Evolutionary conservation across 2,797 vertebrate species (phyloP).

Genomic region (Lycodopsis pacificus): DNA sequence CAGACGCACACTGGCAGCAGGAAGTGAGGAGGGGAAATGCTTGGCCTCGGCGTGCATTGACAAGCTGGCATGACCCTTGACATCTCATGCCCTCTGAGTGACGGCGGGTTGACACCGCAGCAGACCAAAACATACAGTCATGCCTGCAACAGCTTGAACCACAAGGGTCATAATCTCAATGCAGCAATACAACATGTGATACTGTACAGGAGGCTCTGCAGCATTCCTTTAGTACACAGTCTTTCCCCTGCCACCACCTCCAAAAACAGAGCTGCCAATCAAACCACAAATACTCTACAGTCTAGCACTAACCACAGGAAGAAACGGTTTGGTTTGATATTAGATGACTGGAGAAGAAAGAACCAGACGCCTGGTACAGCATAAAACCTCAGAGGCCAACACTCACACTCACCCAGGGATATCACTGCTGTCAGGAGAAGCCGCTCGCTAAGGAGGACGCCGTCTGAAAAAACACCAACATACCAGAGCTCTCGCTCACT

Average conservation of each 20-base stretch:
- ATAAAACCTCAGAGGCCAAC: constrained; percentile 34
- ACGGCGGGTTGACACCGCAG: constrained; percentile 26
- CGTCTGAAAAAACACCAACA: constrained; percentile 62
- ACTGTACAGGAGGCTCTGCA: constrained; percentile 6
- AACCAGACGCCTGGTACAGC: constrained; percentile 32
- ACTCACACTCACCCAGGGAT: constrained; percentile 48
- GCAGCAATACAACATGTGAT: constrained; percentile 16
- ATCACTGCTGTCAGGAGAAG: constrained; percentile 49
- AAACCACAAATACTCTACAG: constrained; percentile 35
- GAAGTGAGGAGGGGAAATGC: constrained; percentile 76
- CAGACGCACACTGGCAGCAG: constrained; percentile 82
- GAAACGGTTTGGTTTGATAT: constrained; percentile 28
- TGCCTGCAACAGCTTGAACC: not conserved
- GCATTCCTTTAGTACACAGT: constrained; percentile 27
- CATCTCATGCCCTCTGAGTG: constrained; percentile 41
- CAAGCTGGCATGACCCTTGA: constrained; percentile 76
- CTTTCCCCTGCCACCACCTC: not conserved
- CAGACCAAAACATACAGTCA: not conserved
- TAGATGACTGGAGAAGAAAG: constrained; percentile 37
- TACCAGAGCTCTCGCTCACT: constrained; percentile 64
- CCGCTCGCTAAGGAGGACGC: constrained; percentile 42
- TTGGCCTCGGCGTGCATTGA: constrained; percentile 67
- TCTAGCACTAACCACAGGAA: constrained; percentile 14
- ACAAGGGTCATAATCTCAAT: not conserved
- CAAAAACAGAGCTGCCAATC: constrained; percentile 40